These are phyloP conservation scores for Diorhabda elongata DNA, from an alignment of 1,140 invertebrate species.

Conservation along the genomic window DNA sequence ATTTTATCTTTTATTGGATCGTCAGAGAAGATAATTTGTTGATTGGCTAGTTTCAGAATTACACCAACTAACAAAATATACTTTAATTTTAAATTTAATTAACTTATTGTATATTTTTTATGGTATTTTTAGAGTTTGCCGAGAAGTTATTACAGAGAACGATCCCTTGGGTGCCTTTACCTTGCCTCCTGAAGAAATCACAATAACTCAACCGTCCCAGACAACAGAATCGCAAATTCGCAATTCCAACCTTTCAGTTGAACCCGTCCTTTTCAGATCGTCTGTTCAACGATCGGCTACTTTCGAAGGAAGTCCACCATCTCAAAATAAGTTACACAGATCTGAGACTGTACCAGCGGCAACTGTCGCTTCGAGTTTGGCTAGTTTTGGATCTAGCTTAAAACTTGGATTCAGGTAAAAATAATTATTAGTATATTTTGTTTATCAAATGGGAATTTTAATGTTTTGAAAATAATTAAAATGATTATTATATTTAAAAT, in stretches of 20 bases:
- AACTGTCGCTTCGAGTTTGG: slow-evolving; percentile 69
- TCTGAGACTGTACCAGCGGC: slow-evolving; percentile 77
- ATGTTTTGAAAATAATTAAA: background rate
- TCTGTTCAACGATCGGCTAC: slow-evolving; percentile 52
- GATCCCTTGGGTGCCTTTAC: slow-evolving; percentile 76
- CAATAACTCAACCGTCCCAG: slow-evolving; percentile 27
- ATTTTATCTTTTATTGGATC: too few relatives aligned
- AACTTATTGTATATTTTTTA: too few relatives aligned
- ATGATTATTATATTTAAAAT: background rate
- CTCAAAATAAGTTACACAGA: slow-evolving; percentile 59
- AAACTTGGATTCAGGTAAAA: slow-evolving; percentile 81
- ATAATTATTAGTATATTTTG: slow-evolving; percentile 51
- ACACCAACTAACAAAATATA: too few relatives aligned
- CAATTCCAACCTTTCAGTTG: slow-evolving; percentile 32
- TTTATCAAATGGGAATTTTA: slow-evolving; percentile 34
- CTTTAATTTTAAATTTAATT: too few relatives aligned
- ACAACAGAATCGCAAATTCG: slow-evolving; percentile 18
- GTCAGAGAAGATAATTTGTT: too few relatives aligned
- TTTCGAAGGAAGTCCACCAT: slow-evolving; percentile 55
- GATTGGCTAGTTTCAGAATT: too few relatives aligned
- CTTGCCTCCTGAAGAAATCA: slow-evolving; percentile 45
- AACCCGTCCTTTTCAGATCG: slow-evolving; percentile 40
- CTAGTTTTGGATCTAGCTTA: slow-evolving; percentile 70
- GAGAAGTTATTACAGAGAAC: slow-evolving; percentile 32
- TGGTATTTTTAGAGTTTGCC: slow-evolving; percentile 19